Conservation (phyloP, 2,888 invertebrate species). For the Pseudanteris insignis region DNA sequence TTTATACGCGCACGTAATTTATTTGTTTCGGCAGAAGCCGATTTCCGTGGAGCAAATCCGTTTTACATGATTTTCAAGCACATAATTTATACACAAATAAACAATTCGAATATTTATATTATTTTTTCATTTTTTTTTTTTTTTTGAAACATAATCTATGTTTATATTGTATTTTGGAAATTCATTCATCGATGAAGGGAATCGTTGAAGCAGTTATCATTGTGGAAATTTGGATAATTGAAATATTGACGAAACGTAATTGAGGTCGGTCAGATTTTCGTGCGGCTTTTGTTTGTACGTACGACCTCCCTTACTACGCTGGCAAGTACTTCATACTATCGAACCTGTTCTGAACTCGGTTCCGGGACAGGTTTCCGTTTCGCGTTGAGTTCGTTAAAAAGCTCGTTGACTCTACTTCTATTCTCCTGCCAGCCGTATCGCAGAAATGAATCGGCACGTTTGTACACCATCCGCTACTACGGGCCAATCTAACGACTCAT, state of each 20-base stretch:
- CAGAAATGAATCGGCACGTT: slow-evolving; percentile 38
- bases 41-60: too few relatives aligned
- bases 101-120: too few relatives aligned
- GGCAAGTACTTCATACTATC: slow-evolving; percentile 30
- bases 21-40: too few relatives aligned
- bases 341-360: slow-evolving; percentile 53
- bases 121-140: too few relatives aligned
- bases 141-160: too few relatives aligned
- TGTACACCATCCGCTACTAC: slow-evolving; percentile 27
- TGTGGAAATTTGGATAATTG: slow-evolving; percentile 1
- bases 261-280: slow-evolving; percentile 14
- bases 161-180: too few relatives aligned
- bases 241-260: slow-evolving; percentile 12
- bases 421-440: slow-evolving; percentile 21
- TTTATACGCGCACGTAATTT: too few relatives aligned
- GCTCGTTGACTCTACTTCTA: slow-evolving; percentile 27
- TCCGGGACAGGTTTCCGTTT: slow-evolving; percentile 60
- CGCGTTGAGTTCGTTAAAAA: slow-evolving; percentile 36
- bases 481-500: slow-evolving; percentile 26
- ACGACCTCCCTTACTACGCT: slow-evolving; percentile 7
- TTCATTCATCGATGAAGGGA: too few relatives aligned
- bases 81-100: too few relatives aligned
- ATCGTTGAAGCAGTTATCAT: slow-evolving; percentile 2
- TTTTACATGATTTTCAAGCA: too few relatives aligned
- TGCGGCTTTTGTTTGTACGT: slow-evolving; percentile 11